Evolutionary conservation across 2,888 invertebrate genomes (phyloP), one percentile per base, ranked within the genome.

Genomic region (Eilema sororculum): DNA sequence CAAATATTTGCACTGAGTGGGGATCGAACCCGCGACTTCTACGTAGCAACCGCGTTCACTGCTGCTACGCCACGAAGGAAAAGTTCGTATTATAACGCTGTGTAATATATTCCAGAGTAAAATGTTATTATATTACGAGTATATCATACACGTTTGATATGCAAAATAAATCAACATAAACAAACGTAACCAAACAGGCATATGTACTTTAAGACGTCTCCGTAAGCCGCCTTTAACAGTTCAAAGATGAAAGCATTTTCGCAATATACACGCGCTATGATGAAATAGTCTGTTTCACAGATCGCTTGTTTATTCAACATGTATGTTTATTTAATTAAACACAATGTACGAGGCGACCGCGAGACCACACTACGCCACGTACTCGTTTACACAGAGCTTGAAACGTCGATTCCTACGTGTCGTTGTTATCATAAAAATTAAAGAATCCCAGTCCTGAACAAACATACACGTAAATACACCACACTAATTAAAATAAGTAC

Each of bases 401-500:
- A 69, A 67, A 69, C 33, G 46, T 71, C 58, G 22, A 67, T 71
- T 65, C 68, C 33, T 37, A 37, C 33, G 33, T 74, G 64, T 71
- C 69, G 66, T 69, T 61, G 52, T 74, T 69, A 73, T 62, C 66
- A 75, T 71, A 78, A 76, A 78, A 76, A 72, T 70, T 78, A 76
- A 78, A 78, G 65, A 79, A 78, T 75, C 62, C 69, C 63, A 65
- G 67, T 68, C 73, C 78, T 80, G 74, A 79, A 77, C 74, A 77
- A 80, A 79, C 75, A 81, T 62, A 65, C 65, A 68, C 61, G 52
- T 67, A 68, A 72, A 74, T 74, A 79, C 69, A 65, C 33, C 33
- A 37, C 33, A 37, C 77, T 78, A 79, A 80, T 80, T 80, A 81
- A 78, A 80, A 77, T 72, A 77, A 78, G 73, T 74, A 71, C 46